Evolutionary conservation across 2,888 invertebrate species (phyloP), one percentile per base, ranked within the genome.

Genomic region (Ethmia dodecea): DNA sequence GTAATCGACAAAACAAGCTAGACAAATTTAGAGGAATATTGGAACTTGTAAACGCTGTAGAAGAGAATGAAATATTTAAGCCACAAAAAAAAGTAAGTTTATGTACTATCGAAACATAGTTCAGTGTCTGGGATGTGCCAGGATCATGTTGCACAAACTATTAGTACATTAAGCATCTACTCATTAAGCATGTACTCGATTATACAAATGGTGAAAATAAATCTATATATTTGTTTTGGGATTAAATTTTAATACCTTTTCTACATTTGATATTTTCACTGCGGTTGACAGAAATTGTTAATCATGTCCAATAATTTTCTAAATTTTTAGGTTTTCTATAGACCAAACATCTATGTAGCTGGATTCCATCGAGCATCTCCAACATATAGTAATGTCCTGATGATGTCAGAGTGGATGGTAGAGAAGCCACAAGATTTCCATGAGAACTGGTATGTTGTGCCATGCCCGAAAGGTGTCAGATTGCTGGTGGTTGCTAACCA

Each of bases 361-460:
- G 87, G 87, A 0, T 87, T 86, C 38, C 62, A 62, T 25, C 75
- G 53, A 45, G 55, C 62, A 2, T 52, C 66, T 14, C 41, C 46
- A 1, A 46, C 63, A 16, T 87, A 83, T 42, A 66, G 59, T 5
- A 77, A 89, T 64, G 87, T 90, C 48, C 75, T 98, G 5, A 98
- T 98, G 94, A 63, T 93, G 38, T 97, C 98, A 0, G 98, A 99
- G 73, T 99, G 98, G 98, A 83, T 99, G 66, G 83, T 93, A 1
- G 95, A 98, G 49, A 89, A 93, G 36, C 99, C 99, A 0, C 83
- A 87, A 14, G 92, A 95, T 63, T 88, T 95, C 33, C 63, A 84
- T 39, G 83, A 89, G 3, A 89, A 91, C 31, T 96, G 95, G 95
- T 68, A 89, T 13, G 80, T 93, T 33, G 88, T 92, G 30, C 90